Conservation (phyloP, 2,797 vertebrate genomes). For the Momotus momota region DNA sequence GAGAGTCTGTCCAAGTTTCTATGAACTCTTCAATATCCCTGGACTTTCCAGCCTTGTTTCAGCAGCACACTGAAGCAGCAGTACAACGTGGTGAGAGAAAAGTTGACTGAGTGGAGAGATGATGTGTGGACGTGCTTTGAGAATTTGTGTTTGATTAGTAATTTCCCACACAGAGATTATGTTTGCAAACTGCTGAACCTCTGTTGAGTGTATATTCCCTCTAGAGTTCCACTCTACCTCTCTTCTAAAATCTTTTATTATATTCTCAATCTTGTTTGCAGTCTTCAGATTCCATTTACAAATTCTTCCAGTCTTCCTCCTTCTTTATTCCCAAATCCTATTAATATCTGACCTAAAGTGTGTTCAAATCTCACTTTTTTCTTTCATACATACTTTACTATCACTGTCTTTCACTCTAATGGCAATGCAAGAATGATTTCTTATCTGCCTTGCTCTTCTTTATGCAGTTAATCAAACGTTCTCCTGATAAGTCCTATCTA, state of each 20-base stretch:
- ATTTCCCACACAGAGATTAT: not conserved
- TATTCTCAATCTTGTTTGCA: not conserved
- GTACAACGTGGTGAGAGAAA: not conserved
- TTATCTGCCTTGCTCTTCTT: not conserved
- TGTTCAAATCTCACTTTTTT: not conserved
- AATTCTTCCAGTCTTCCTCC: not conserved
- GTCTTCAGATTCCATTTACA: slow-evolving; percentile 3
- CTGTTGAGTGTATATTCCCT: not conserved
- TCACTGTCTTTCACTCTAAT: not conserved
- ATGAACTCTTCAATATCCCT: not conserved
- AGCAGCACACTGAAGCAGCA: not conserved
- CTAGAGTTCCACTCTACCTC: not conserved
- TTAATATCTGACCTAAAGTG: slow-evolving; percentile 16
- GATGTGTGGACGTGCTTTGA: not conserved
- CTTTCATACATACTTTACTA: not conserved
- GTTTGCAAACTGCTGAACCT: not conserved
- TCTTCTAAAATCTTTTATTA: not conserved
- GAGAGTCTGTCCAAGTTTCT: not conserved
- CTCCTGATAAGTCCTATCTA: not conserved
- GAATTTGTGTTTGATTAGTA: not conserved
- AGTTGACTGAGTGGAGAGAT: not conserved
- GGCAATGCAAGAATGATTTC: not conserved
- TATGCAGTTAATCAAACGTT: not conserved
- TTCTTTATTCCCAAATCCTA: slow-evolving; percentile 26
- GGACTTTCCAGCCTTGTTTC: not conserved